These are phyloP conservation scores for Tyrophagus putrescentiae DNA, from an alignment of 1,140 invertebrate species.

Conservation along the genomic window DNA sequence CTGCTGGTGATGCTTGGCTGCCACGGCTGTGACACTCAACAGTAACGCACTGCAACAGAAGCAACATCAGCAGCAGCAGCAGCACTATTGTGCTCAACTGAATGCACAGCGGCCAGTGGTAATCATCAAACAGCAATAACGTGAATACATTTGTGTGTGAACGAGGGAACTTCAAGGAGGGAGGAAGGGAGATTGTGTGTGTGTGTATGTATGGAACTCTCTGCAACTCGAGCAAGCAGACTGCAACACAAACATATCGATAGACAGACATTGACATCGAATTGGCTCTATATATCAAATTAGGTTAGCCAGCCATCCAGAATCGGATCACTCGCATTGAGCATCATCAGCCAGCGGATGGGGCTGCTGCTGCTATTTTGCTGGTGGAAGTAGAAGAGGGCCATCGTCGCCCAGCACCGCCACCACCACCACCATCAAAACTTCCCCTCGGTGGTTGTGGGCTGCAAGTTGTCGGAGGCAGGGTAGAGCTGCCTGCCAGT, in stretches of 20 bases:
- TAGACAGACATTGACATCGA: slow-evolving; percentile 15
- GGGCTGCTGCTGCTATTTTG: not conserved
- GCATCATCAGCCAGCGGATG: not conserved
- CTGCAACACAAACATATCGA: slow-evolving; percentile 16
- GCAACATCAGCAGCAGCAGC: not conserved
- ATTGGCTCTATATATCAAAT: slow-evolving; percentile 16
- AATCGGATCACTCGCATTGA: slow-evolving; percentile 6
- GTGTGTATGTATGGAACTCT: not conserved
- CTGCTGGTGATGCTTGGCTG: too few species aligned
- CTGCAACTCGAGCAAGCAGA: not conserved
- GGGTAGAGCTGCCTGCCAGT: too few species aligned
- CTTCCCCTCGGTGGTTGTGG: not conserved
- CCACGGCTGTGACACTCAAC: too few species aligned
- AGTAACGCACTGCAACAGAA: not conserved
- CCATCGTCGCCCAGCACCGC: not conserved
- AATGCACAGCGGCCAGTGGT: slow-evolving; percentile 1
- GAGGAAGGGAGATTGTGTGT: not conserved
- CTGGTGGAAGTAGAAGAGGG: not conserved
- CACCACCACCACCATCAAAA: not conserved
- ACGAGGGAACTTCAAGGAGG: not conserved
- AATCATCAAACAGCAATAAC: slow-evolving; percentile 13
- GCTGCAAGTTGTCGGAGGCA: not conserved
- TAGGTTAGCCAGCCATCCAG: slow-evolving; percentile 13
- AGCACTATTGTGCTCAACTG: slow-evolving; percentile 9
- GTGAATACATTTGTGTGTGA: slow-evolving; percentile 13